Evolutionary conservation across 2,797 vertebrate species (phyloP), one percentile per base, ranked within the genome.

Genomic region (Chelon auratus): DNA sequence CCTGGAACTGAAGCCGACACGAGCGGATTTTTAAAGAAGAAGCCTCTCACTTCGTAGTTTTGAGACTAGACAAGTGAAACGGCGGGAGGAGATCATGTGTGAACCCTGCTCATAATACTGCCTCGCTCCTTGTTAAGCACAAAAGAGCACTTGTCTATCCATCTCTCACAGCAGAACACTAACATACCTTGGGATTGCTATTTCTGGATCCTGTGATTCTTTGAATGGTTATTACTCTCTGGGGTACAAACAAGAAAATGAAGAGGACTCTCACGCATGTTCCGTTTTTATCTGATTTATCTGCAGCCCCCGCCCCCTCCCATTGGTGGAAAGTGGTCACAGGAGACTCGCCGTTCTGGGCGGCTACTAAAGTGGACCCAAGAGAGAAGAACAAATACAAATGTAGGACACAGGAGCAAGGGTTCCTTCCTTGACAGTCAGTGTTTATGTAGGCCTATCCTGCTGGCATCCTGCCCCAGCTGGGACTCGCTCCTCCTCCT

Each of bases 401-500:
- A 91, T 90, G 87, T 89, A 87, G 91, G 90, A 87, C 87, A 81
- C 12, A 1, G 64, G 76, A 80, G 76, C 62, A 9, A 64, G 77
- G 30, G 84, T 71, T 88, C 73, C 81, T 85, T 82, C 81, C 82
- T 55, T 4, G 26, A 62, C 69, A 43, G 67, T 42, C 48, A 0
- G 22, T 89, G 84, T 88, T 90, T 89, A 78, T 72, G 54, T 71
- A 50, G 67, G 59, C 60, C 80, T 51, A 12, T 80, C 68, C 83
- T 75, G 76, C 56, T 7, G 17, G 68, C 64, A 72, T 84, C 78
- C 86, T 68, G 68, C 73, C 62, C 54, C 81, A 26, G 63, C 43
- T 8, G 72, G 64, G 72, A 78, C 51, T 37, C 56, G 0, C 72
- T n/a, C 20, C 3, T 51, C 50, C 69, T 26, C 24, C 24, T 72